phyloP scores from a whole-genome alignment of 37 sponge, comb jelly and placozoan genomes.

The Beroe forskalii region DNA sequence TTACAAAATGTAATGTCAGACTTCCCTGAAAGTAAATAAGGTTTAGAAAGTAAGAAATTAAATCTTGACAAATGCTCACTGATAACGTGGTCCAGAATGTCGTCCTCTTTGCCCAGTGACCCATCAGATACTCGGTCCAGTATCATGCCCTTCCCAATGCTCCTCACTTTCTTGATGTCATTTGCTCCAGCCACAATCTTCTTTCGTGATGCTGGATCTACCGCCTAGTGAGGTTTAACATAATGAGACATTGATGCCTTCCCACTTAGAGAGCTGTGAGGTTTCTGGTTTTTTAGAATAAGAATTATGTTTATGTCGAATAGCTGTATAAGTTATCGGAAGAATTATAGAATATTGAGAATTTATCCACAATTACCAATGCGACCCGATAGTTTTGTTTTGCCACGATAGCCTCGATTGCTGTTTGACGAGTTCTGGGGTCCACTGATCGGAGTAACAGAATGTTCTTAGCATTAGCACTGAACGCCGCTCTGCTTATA shows the following conservation, averaged over 20 bases:
- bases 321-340: no score
- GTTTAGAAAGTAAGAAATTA: no score
- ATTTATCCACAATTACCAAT: no score
- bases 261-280: no score
- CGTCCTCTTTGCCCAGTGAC: not conserved
- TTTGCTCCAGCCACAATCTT: not conserved
- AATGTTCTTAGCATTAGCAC: not conserved
- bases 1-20: no score
- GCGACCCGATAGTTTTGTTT: not conserved
- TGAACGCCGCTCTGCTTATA: not conserved
- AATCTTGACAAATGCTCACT: no score
- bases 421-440: not conserved
- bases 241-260: no score
- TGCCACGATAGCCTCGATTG: not conserved
- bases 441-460: not conserved
- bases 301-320: no score
- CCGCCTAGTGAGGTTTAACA: no score
- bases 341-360: no score
- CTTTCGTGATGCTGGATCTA: not conserved
- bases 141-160: not conserved
- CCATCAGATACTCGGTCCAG: not conserved
- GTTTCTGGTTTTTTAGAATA: no score
- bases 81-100: not conserved
- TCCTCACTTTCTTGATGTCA: not conserved
- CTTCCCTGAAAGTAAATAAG: no score